Base-by-base conservation (phyloP, 2,888 invertebrate species). In the Cryptocephalus moraei region DNA sequence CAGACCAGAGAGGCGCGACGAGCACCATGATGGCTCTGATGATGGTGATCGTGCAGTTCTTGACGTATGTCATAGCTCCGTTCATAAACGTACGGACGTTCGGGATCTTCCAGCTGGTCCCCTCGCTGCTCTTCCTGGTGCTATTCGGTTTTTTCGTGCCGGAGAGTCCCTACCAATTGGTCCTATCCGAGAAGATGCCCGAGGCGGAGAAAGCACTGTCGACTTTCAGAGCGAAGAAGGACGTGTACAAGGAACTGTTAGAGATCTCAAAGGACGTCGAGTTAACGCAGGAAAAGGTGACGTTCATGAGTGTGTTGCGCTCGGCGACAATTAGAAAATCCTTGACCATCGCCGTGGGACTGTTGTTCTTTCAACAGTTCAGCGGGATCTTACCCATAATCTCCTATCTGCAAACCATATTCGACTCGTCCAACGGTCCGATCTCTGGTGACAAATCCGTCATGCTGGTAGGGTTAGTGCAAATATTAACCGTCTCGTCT, bases 401-500 rank as follows among this genome's bases (percentile, higher is more conserved):
- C 1, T 84, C 85, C 66, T 87, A 86, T 68, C 80, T 84, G 65
- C 80, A 84, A 52, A 72, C 73, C 32, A 87, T 88, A 58, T 87
- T 88, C 62, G 65, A 70, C 62, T 53, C 69, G 56, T 51, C 70
- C 43, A 60, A 69, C 48, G 50, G 62, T 52, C 45, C 54, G 59
- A 53, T 72, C 2, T 72, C 80, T 38, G 74, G 83, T 0, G 74
- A 80, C 4, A 62, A 80, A 32, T 81, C 84, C 0, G 82, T 87
- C 11, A 88, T 91, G 46, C 78, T 89, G 42, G 78, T 92, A 43
- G 88, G 84, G 9, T 62, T 73, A 12, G 84, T 91, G 0, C 89
- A 91, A 73, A 73, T 88, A 12, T 58, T 76, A 0, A 81, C 85
- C 0, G 86, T 88, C 0, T 70, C 12, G 12, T 36, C 12, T 4